Conservation (phyloP, 2,113 vertebrate species). For the Leiothrix lutea region DNA sequence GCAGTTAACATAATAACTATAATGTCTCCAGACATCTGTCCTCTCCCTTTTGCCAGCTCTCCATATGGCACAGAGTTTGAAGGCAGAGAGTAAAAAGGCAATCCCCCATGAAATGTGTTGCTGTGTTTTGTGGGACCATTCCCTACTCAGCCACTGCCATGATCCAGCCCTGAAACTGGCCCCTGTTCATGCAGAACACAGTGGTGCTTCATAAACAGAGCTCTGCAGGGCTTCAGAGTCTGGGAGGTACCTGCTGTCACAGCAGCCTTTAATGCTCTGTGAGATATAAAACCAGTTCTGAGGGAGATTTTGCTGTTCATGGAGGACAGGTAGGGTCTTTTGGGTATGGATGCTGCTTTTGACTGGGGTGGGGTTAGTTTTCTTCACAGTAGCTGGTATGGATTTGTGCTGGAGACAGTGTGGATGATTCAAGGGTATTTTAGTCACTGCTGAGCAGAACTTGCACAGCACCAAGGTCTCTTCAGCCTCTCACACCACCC, state of each 20-base stretch:
- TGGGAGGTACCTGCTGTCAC: neutral
- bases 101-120: neutral
- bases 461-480: neutral
- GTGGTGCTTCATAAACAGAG: neutral
- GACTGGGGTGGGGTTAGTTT: neutral
- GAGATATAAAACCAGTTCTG: rapidly evolving
- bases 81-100: conserved; percentile 20
- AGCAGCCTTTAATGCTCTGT: rapidly evolving
- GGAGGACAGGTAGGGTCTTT: neutral
- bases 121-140: neutral
- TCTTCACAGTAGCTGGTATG: neutral
- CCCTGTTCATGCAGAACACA: rapidly evolving
- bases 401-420: neutral
- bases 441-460: neutral
- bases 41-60: conserved; percentile 47
- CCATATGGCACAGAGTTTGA: conserved; percentile 30
- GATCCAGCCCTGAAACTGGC: neutral
- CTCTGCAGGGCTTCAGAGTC: neutral
- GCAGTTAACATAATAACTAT: conserved; percentile 43
- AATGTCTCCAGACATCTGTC: conserved; percentile 56
- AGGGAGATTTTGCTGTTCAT: neutral
- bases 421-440: neutral
- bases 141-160: neutral
- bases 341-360: neutral
- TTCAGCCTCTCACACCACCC: neutral